Base-by-base conservation (phyloP, 2,888 invertebrate species). In the Ferdinandea cuprea region DNA sequence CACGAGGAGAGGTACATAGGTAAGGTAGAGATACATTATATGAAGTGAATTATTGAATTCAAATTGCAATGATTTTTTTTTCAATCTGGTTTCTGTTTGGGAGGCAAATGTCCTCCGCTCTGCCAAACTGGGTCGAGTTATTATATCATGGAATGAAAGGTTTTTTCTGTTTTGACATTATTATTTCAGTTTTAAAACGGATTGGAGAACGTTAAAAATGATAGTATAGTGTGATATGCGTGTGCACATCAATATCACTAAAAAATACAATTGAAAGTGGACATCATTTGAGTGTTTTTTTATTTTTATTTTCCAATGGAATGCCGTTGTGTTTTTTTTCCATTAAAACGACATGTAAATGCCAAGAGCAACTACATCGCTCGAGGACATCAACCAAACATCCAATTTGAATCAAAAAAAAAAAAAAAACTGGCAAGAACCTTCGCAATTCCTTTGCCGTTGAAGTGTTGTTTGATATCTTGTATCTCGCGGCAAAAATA, bases 61-160 rank as follows among this genome's bases (percentile, higher is more conserved):
- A 7, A 37, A 65, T 61, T 61, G 46, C 21, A 56, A 30, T 59
- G 42, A n/a, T n/a, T n/a, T 3, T 40, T 40, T 40, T 40, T 6
- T 5, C 5, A 40, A 56, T 42, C 28, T 37, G 42, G 58, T 40
- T 42, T 58, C 7, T 40, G 15, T 8, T 15, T 25, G 28, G 15
- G 28, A 25, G 21, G 28, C 17, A 17, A n/a, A 19, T n/a, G 44
- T 2, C 46, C 13, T 25, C 15, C 13, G 30, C 52, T n/a, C n/a
- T n/a, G n/a, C 42, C 19, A 37, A 71, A 59, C 59, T 71, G 46
- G 58, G 69, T 59, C 69, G 19, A 59, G n/a, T n/a, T n/a, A n/a
- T n/a, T n/a, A n/a, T n/a, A n/a, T n/a, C n/a, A n/a, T n/a, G n/a
- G n/a, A n/a, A 59, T 59, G 15, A 13, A 30, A 40, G 9, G 9